phyloP scores from a whole-genome alignment of 2,888 invertebrate species.

The Cryptocheilus praepositus region DNA sequence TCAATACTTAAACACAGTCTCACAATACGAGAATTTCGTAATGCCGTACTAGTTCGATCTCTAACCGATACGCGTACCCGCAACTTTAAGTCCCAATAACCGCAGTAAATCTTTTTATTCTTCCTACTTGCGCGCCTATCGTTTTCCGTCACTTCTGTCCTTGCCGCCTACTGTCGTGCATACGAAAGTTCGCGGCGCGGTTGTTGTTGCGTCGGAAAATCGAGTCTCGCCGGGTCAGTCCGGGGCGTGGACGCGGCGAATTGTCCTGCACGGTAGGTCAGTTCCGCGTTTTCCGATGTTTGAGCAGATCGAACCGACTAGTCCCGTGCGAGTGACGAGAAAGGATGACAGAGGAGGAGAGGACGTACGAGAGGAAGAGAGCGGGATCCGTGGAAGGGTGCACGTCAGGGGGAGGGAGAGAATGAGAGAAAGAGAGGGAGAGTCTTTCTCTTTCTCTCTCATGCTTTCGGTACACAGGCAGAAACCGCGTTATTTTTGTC shows the following conservation, averaged over 20 bases:
- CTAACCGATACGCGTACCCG: too few species aligned
- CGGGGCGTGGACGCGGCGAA: not conserved
- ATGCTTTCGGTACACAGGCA: conserved; percentile 54
- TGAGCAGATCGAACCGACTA: conserved; percentile 14
- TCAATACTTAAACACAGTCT: too few species aligned
- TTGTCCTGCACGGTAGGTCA: conserved; percentile 29
- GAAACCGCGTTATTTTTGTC: conserved; percentile 74
- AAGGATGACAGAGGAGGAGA: not conserved
- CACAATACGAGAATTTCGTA: too few species aligned
- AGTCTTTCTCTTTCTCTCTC: conserved; percentile 28
- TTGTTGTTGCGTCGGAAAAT: too few species aligned
- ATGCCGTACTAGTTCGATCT: too few species aligned
- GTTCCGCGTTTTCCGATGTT: conserved; percentile 36
- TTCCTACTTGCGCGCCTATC: too few species aligned
- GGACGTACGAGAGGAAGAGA: not conserved
- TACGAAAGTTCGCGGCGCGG: too few species aligned
- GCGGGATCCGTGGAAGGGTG: not conserved
- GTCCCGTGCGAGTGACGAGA: conserved; percentile 18
- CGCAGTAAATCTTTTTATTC: too few species aligned
- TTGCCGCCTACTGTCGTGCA: too few species aligned
- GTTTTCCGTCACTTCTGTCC: too few species aligned
- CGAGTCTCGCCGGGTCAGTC: too few species aligned
- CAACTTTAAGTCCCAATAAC: too few species aligned
- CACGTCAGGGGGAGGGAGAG: not conserved
- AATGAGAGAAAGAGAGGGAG: conserved; percentile 2